Base-by-base conservation (phyloP, 2,888 invertebrate genomes). In the Drosophila nr. perissopoda region DNA sequence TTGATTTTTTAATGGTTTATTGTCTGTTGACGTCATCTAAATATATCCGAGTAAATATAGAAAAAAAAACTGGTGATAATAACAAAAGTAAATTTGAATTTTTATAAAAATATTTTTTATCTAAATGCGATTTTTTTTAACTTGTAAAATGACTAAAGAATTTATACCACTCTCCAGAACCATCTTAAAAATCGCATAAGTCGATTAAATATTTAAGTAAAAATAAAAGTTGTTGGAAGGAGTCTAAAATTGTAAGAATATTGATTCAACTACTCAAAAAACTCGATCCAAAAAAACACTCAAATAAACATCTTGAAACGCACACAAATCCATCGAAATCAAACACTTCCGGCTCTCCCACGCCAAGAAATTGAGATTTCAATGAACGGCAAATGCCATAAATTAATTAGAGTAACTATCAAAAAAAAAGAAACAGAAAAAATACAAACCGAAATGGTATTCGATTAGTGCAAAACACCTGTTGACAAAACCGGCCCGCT, bases 391-490 rank as follows among this genome's bases (percentile, higher is more conserved):
- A 68, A 64, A 60, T 64, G 68, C 75, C 65, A 80, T 80, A 84
- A 89, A 86, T 85, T 89, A 84, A 89, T 86, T 84, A 78, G 85
- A 78, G 71, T 65, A 80, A 79, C 87, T 87, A 87, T 89, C 76
- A 76, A 73, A 5, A 11, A 4, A 27, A 3, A 38, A 25, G 18
- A 34, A 34, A 34, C 27, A 40, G 25, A 42, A 16, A 10, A 49
- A 36, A 21, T 8, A 16, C 16, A 36, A 18, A 25, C 25, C 27
- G 16, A 56, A 48, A 70, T 78, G 65, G 59, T 70, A 73, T 76
- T 81, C 80, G 90, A 86, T 89, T 89, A 85, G 86, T 89, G 86
- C 86, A 86, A 86, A 89, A 86, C 88, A 86, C 86, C 86, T 86
- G 86, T 85, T 82, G 87, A 82, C 80, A 76, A 82, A 80, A 81